Evolutionary conservation across 1,140 invertebrate genomes (phyloP), one percentile per base, ranked within the genome.

Genomic region (Colletes latitarsis): DNA sequence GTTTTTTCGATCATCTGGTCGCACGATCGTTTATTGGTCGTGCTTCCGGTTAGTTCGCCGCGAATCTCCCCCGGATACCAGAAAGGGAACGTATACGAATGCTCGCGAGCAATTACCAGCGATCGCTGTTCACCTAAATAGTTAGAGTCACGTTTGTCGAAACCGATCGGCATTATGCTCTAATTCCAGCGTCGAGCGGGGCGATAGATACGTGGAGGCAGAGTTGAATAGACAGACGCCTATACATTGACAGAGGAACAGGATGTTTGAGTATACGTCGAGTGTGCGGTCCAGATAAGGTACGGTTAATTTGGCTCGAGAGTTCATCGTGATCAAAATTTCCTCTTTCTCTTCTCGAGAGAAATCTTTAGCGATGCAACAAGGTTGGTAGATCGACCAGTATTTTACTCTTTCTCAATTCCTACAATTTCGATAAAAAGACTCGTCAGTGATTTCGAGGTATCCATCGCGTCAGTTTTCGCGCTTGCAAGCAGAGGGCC

Each of bases 151-250:
- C 14, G 77, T 78, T 78, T 72, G 58, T n/a, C 58, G 69, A 49
- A 58, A 39, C 64, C 4, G 21, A 5, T 30, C 14, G 43, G 69
- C n/a, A 46, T 73, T 72, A 79, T 46, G 58, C 21, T 49, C 39
- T 73, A 72, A 72, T 73, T 79, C 58, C 69, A 73, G 60, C 39
- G 57, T 73, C 77, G 64, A 79, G 57, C 62, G 58, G 76, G 10
- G 55, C 60, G 52, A 55, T 72, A 30, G 77, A 64, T 64, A 70
- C 49, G 49, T 41, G 66, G 52, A 60, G 77, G 60, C 14, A 10
- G 58, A 49, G 30, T 71, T 55, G 77, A 79, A 79, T 73, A 19
- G 69, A n/a, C 30, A 19, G 69, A n/a, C 30, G 49, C 14, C 17
- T 9, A 19, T 6, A 9, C 63, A 41, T 62, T n/a, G 10, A 43